Base-by-base conservation (phyloP, 1,140 invertebrate genomes). In the Druon quercuslanigerum region DNA sequence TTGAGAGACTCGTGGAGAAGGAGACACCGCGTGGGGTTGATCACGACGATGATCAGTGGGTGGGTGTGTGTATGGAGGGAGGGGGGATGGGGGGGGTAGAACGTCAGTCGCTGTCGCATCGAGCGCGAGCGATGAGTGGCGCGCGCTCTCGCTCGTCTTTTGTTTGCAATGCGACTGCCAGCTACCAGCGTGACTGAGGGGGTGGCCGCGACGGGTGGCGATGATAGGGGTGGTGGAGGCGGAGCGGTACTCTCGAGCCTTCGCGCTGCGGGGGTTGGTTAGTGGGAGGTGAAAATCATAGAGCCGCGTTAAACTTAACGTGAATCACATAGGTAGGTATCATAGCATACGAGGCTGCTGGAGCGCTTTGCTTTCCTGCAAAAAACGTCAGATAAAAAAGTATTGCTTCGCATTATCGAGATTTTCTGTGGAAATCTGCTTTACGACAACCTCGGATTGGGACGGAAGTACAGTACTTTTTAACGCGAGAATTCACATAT, bases 101-200 rank as follows among this genome's bases (percentile, higher is more conserved):
- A 89, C 87, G 87, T 88, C 87, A 90, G 88, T 90, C 86, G 88
- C 86, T 88, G 89, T 89, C 89, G 88, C 88, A 90, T 90, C 85
- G 88, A 89, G 86, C 87, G 88, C 87, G 86, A 86, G 86, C 89
- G 87, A 90, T 88, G 87, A 89, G 87, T 88, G 88, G 88, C 87
- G 87, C 87, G 87, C 87, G 87, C 87, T 66, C 33, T 87, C 83
- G 87, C 87, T 88, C 88, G 88, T 89, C 89, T 90, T 89, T 90
- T 89, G 89, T 90, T 90, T 90, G 88, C 87, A 83, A 89, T 88
- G 86, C 84, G 86, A 87, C 85, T 88, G 87, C 80, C 87, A 87
- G 85, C 81, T 79, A 75, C 79, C 52, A 76, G 80, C 71, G 54
- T 75, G 73, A 76, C 79, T 80, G 73, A 71, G 14, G 60, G 60